A percentile compares a stretch with the other conserved stretches of the same genome.
Evolutionary conservation across 2,888 invertebrate genomes (phyloP).

Genomic region (Pyrocoelia pectoralis): DNA sequence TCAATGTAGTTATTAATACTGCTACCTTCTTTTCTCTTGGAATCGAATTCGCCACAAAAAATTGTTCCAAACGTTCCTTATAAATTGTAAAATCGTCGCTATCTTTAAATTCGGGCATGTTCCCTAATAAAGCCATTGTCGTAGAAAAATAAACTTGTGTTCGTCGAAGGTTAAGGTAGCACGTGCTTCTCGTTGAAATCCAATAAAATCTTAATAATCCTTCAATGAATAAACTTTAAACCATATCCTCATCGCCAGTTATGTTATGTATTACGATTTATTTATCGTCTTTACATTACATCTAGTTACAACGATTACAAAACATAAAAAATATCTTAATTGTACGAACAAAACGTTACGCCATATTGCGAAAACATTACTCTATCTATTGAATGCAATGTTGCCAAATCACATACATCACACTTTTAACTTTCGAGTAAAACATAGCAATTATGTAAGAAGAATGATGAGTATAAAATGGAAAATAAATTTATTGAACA

Average conservation of each 20-base stretch:
- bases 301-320: no score
- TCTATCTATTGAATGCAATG: no score
- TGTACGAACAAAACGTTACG: no score
- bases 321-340: no score
- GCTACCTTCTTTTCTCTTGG: not conserved
- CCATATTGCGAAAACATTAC: no score
- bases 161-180: conserved; percentile 1
- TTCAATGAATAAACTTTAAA: not conserved
- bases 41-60: conserved; percentile 1
- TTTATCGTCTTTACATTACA: no score
- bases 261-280: no score
- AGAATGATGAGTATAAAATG: no score
- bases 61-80: conserved; percentile 1
- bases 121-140: conserved; percentile 3
- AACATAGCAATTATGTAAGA: no score
- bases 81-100: conserved; percentile 1
- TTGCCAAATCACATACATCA: no score
- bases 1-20: conserved; percentile 4
- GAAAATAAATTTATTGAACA: no score
- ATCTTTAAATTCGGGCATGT: not conserved
- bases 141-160: not conserved
- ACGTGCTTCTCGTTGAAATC: not conserved
- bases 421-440: no score
- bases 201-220: not conserved
- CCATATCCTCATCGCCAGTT: conserved; percentile 4